Conservation (phyloP, 1,140 invertebrate genomes). For the Metaphire vulgaris region DNA sequence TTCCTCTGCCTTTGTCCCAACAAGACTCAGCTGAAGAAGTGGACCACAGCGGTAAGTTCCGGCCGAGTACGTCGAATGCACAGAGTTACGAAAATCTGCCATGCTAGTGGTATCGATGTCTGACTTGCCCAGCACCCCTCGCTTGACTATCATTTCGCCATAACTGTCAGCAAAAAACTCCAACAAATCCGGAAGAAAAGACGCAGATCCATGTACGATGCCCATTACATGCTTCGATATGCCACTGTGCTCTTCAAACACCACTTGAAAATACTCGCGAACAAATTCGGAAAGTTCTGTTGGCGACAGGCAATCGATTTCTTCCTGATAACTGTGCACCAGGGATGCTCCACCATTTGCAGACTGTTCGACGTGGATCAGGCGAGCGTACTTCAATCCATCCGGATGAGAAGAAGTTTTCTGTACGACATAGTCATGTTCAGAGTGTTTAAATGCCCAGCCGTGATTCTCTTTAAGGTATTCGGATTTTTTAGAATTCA, state of each 20-base stretch:
- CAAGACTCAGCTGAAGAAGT: slow-evolving; percentile 89
- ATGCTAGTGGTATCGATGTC: slow-evolving; percentile 93
- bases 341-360: slow-evolving; percentile 74
- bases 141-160: slow-evolving; percentile 81
- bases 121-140: slow-evolving; percentile 74
- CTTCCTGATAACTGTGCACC: slow-evolving; percentile 85
- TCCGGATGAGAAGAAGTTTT: no score
- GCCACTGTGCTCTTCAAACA: slow-evolving; percentile 46
- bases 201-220: slow-evolving; percentile 88
- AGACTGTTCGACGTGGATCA: background rate
- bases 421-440: no score
- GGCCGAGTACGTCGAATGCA: slow-evolving; percentile 70
- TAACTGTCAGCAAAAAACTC: slow-evolving; percentile 81
- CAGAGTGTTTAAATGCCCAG: no score
- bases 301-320: slow-evolving; percentile 68
- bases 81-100: slow-evolving; percentile 77
- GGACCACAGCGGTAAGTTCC: slow-evolving; percentile 72
- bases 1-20: slow-evolving; percentile 94
- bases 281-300: slow-evolving; percentile 74
- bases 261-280: slow-evolving; percentile 77
- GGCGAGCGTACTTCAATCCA: background rate
- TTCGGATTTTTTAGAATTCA: no score
- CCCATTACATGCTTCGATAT: slow-evolving; percentile 76
- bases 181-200: slow-evolving; percentile 80
- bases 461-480: no score